These are phyloP conservation scores for Callocephalon fimbriatum DNA, from an alignment of 2,113 vertebrate genomes.

Conservation along the genomic window DNA sequence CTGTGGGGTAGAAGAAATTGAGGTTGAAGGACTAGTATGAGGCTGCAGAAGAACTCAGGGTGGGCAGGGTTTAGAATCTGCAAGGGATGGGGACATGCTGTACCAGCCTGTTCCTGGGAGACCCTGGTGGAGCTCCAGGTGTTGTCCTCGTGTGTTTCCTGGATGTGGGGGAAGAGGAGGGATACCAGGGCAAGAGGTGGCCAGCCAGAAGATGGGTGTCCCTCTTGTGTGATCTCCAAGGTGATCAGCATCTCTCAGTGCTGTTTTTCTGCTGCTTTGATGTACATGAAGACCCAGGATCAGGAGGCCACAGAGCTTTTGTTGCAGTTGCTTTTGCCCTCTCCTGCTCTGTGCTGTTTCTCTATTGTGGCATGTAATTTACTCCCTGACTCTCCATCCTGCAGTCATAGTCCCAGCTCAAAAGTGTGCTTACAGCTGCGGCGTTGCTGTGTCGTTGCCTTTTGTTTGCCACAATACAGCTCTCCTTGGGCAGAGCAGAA, in stretches of 20 bases:
- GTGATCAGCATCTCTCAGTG: neutral
- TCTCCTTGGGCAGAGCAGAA: conserved; percentile 35
- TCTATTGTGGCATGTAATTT: conserved; percentile 21
- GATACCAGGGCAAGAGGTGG: neutral
- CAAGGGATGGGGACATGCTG: fast-evolving
- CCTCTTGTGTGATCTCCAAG: neutral
- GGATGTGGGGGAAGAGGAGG: neutral
- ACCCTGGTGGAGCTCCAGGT: neutral
- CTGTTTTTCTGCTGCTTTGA: neutral
- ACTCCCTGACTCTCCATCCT: conserved; percentile 19
- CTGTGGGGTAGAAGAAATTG: neutral
- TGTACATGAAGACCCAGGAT: neutral
- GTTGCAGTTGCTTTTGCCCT: neutral
- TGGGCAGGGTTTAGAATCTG: neutral
- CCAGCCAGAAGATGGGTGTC: neutral
- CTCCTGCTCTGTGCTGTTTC: neutral
- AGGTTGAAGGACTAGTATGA: neutral
- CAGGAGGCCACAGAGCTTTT: neutral
- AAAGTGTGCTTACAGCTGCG: conserved; percentile 31
- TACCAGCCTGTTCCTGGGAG: neutral
- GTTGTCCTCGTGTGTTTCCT: neutral
- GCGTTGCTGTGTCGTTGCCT: conserved; percentile 28
- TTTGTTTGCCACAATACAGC: conserved; percentile 67
- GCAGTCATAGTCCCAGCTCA: conserved; percentile 12
- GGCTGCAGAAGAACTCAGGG: neutral